phyloP scores from a whole-genome alignment of 2,113 vertebrate species.

The Sprattus sprattus region DNA sequence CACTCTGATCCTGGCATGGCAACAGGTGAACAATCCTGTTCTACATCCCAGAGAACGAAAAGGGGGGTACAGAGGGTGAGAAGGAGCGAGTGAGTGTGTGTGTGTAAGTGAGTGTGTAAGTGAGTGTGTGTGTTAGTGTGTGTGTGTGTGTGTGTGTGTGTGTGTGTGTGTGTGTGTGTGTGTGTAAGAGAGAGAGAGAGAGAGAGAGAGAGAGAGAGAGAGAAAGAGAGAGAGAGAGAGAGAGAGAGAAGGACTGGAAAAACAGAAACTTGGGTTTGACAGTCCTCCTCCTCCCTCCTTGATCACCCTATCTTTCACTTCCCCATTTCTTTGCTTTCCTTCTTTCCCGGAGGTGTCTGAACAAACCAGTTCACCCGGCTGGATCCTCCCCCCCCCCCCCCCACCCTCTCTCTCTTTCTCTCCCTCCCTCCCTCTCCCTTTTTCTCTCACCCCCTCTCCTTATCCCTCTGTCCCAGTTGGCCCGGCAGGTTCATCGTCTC shows the following conservation, averaged over 20 bases:
- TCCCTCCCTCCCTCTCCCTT: not conserved
- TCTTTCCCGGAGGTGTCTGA: not conserved
- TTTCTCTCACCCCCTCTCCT: not conserved
- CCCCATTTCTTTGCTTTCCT: not conserved
- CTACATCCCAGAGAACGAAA: not conserved
- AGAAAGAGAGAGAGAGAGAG: not conserved
- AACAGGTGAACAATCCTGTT: not conserved
- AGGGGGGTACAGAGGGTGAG: not conserved
- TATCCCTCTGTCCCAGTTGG: no score
- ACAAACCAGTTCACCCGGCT: not conserved
- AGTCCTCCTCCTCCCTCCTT: not conserved
- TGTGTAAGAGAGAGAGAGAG: not conserved
- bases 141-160: no score
- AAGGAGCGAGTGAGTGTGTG: not conserved
- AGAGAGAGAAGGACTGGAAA: not conserved
- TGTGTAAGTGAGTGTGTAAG: not conserved
- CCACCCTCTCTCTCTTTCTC: not conserved
- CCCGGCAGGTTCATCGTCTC: not conserved
- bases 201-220: not conserved
- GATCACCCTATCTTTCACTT: not conserved
- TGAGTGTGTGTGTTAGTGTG: no score
- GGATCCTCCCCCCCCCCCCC: not conserved
- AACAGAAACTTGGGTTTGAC: not conserved
- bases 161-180: no score
- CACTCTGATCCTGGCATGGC: not conserved